Evolutionary conservation across 2,113 vertebrate genomes (phyloP), one percentile per base, ranked within the genome.

Genomic region (Bufo gargarizans): DNA sequence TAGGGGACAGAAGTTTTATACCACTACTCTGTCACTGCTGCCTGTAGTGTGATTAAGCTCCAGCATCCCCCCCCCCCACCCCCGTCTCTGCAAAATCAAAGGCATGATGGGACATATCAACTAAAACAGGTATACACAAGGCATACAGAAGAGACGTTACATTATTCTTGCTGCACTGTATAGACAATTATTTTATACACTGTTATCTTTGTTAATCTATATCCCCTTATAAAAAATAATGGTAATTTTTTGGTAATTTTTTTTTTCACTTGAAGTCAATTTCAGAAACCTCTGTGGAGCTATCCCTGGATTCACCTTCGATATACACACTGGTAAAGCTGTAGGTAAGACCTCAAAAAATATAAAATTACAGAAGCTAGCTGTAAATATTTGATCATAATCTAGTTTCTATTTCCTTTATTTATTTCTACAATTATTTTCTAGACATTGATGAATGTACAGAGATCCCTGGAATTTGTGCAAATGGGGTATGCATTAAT

Each of bases 381-480:
- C 19, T 74, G 47, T 17, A 72, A 67, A 5, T 43, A 72, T 6
- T 11, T 72, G 65, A 67, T 67, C 8, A n/a, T 91, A 77, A 90
- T 89, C 47, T 50, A 89, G 9, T 61, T 50, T 67, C 45, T 91
- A 33, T 77, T 43, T 67, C 89, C 0, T 74, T 33, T 8, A 74
- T 17, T 76, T 50, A 50, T 17, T 20, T 76, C 47, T 50, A 9
- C 93, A 49, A 16, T 78, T 20, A 77, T 72, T 93, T 95, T 88
- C 4, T 91, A 97, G 96, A 97, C 92, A 97, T 97, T 85, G 95
- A 97, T 77, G 96, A 97, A 91, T 97, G 96, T 90, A 96, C 94
- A 86, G 95, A 97, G 90, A 97, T 97, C 85, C 96, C 95, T 81
- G 96, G 96, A 63, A 95, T 97, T 81, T 97, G 96, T 91, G 94